Base-by-base conservation (phyloP, 2,797 vertebrate species). In the Paratrypauchen microcephalus region DNA sequence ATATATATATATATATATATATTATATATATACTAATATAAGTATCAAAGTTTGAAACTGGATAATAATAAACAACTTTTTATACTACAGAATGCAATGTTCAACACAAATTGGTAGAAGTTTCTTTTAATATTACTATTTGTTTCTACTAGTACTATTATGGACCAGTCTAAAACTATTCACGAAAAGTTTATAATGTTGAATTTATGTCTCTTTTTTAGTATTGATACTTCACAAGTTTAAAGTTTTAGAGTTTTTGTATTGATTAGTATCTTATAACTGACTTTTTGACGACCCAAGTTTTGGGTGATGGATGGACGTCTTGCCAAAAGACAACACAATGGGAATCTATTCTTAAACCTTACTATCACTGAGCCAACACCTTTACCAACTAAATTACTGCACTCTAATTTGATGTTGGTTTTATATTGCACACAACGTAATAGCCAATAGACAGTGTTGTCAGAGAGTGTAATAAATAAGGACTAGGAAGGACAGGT, bases 401-500 rank as follows among this genome's bases (percentile, higher is more conserved):
- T 23, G 13, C 41, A 45, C 48, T 41, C 23, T 32, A 30, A 58
- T 45, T 65, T 15, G 69, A 67, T 32, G 56, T 64, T 68, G 30
- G 5, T 67, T 82, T 68, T 64, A 13, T 5, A 75, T 69, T 62
- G 68, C 13, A 45, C 41, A 69, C 54, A 65, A 66, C 66, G 61
- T 30, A 16, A 23, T 3, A 26, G 54, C 70, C 50, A 50, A 15
- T 11, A 24, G 23, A 28, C 59, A 64, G 41, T 78, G 45, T 58
- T 67, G 30, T 57, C 8, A 32, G 65, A 73, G 70, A 67, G 59
- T 78, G n/a, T 26, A 39, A 64, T 57, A 63, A 66, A 75, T 26
- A 26, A 50, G 61, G 68, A 76, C 58, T 45, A 30, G 72, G 72
- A 32, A 45, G 79, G 70, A 72, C 80, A 84, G 72, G 75, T 76